Evolutionary conservation across 2,888 invertebrate species (phyloP).

Genomic region (Sinohyriopsis cumingii): DNA sequence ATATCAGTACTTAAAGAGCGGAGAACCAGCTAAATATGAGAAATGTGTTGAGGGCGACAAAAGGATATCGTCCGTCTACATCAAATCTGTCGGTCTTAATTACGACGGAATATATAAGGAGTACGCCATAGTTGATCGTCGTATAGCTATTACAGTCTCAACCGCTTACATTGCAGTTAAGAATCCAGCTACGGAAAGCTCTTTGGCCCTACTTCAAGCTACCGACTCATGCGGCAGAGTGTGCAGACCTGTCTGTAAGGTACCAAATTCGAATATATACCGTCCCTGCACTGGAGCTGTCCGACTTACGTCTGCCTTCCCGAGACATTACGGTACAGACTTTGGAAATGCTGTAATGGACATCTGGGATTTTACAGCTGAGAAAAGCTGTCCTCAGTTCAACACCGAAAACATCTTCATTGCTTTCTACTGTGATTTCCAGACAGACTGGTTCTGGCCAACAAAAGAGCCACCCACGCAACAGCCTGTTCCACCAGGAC

Average conservation of each 20-base stretch:
- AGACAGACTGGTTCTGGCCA: constrained; percentile 46
- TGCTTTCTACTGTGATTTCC: constrained; percentile 62
- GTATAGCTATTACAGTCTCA: constrained; percentile 55
- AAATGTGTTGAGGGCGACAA: constrained; percentile 35
- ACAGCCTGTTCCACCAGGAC: not conserved
- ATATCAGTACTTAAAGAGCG: constrained; percentile 23
- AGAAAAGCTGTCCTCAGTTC: constrained; percentile 48
- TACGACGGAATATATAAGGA: constrained; percentile 62
- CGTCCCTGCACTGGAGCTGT: constrained; percentile 55
- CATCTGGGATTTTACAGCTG: constrained; percentile 50
- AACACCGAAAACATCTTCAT: constrained; percentile 48
- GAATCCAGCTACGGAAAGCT: constrained; percentile 27
- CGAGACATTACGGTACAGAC: constrained; percentile 48
- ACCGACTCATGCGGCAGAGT: constrained; percentile 60
- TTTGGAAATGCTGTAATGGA: constrained; percentile 52
- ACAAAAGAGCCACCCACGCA: constrained; percentile 13
- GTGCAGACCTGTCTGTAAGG: constrained; percentile 57
- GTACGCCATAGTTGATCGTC: constrained; percentile 56
- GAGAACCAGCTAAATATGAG: constrained; percentile 36
- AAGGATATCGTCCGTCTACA: constrained; percentile 50
- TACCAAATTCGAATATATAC: constrained; percentile 40
- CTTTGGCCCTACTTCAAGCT: constrained; percentile 48
- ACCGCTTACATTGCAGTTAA: constrained; percentile 56
- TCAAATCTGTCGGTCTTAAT: constrained; percentile 56
- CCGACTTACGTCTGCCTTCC: constrained; percentile 37